These are phyloP conservation scores for Rhaphigaster nebulosa DNA, from an alignment of 2,888 invertebrate species.

Conservation along the genomic window DNA sequence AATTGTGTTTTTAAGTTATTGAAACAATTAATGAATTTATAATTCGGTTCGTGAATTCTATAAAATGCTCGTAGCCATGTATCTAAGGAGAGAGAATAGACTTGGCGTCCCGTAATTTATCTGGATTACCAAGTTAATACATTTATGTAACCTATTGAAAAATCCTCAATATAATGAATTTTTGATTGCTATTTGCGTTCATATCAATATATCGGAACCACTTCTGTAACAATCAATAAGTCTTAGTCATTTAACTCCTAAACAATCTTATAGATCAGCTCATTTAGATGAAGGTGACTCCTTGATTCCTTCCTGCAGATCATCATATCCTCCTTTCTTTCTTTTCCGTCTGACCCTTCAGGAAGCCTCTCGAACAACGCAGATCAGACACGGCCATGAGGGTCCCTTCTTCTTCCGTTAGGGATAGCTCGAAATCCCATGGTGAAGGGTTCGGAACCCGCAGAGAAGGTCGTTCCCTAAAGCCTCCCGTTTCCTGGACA, in stretches of 20 bases:
- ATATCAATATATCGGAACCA: too few species aligned
- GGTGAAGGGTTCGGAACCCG: not conserved
- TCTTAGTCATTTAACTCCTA: not conserved
- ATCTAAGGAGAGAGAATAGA: too few species aligned
- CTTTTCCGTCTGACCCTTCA: not conserved
- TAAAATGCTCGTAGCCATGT: too few species aligned
- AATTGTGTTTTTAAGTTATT: too few species aligned
- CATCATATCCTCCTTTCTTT: not conserved
- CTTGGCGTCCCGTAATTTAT: too few species aligned
- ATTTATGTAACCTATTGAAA: too few species aligned
- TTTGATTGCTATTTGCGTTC: too few species aligned
- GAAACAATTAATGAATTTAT: too few species aligned
- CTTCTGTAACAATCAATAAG: not conserved
- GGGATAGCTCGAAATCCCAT: not conserved
- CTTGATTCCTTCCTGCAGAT: not conserved
- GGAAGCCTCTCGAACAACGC: not conserved
- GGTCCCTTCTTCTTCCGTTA: not conserved
- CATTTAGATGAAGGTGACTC: not conserved
- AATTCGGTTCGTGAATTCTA: too few species aligned
- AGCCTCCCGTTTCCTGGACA: not conserved
- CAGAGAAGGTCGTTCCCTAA: not conserved
- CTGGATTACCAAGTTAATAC: too few species aligned
- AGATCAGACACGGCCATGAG: not conserved
- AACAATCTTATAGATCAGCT: not conserved
- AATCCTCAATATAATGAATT: too few species aligned